phyloP scores from a whole-genome alignment of 2,113 vertebrate genomes.

The Scartelaos histophorus region DNA sequence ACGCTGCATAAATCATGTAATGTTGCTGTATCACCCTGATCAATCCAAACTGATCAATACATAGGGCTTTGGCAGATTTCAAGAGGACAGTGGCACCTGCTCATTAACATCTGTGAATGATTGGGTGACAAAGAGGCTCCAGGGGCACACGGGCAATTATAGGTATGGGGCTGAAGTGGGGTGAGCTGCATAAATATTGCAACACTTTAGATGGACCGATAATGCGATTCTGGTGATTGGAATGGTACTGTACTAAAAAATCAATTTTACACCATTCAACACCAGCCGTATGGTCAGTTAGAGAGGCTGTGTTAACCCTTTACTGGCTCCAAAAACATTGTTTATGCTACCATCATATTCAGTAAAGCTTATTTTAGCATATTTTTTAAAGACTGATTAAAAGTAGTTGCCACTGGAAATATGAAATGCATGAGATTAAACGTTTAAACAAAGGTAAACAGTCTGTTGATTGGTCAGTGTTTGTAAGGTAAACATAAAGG shows the following conservation, averaged over 20 bases:
- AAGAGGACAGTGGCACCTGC: conserved; percentile 56
- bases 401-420: too few relatives aligned
- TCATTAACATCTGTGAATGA: conserved; percentile 74
- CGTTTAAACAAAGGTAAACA: too few relatives aligned
- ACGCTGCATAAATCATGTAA: conserved; percentile 75
- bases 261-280: conserved; percentile 33
- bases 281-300: conserved; percentile 33
- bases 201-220: conserved; percentile 40
- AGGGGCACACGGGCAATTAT: conserved; percentile 12
- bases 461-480: too few relatives aligned
- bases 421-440: too few relatives aligned
- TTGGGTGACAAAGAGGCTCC: conserved; percentile 53
- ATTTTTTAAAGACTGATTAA: too few relatives aligned
- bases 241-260: conserved; percentile 27
- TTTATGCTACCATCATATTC: too few relatives aligned
- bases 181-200: conserved; percentile 58
- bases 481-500: too few relatives aligned
- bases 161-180: conserved; percentile 29
- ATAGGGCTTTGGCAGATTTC: conserved; percentile 71
- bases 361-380: too few relatives aligned
- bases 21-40: conserved; percentile 77
- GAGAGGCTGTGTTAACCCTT: background rate
- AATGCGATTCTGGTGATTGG: conserved; percentile 42
- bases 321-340: background rate
- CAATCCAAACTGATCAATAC: conserved; percentile 75